Conservation (phyloP, 2,888 invertebrate genomes). For the Cerastis leucographa region DNA sequence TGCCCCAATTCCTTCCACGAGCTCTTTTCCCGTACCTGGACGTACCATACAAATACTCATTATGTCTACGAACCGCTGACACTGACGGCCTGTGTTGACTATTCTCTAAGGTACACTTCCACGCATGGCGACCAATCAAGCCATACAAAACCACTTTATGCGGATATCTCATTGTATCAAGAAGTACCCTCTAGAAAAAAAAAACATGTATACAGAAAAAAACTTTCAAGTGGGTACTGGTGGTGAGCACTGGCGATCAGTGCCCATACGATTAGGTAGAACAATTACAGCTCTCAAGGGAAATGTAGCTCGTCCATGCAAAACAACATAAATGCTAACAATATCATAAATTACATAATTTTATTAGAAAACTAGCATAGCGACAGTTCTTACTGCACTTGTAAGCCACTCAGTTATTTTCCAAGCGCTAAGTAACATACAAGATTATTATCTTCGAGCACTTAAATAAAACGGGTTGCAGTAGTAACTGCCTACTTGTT, state of each 20-base stretch:
- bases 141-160: no score
- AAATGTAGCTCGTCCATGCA: neutral
- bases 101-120: neutral
- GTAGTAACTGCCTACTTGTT: neutral
- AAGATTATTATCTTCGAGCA: conserved; percentile 35
- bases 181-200: neutral
- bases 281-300: neutral
- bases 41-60: neutral
- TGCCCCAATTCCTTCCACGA: no score
- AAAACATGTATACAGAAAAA: neutral
- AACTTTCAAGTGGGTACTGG: neutral
- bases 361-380: conserved; percentile 11
- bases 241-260: neutral
- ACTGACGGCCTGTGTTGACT: neutral
- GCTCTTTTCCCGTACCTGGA: no score
- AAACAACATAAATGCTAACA: conserved; percentile 13
- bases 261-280: neutral
- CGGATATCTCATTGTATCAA: no score
- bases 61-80: no score
- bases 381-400: conserved; percentile 10
- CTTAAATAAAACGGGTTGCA: conserved; percentile 39
- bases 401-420: conserved; percentile 41
- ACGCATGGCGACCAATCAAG: no score
- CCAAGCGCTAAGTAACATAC: conserved; percentile 24
- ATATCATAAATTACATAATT: conserved; percentile 20